phyloP scores from a whole-genome alignment of 2,797 vertebrate genomes.

The Sandelia bainsii region DNA sequence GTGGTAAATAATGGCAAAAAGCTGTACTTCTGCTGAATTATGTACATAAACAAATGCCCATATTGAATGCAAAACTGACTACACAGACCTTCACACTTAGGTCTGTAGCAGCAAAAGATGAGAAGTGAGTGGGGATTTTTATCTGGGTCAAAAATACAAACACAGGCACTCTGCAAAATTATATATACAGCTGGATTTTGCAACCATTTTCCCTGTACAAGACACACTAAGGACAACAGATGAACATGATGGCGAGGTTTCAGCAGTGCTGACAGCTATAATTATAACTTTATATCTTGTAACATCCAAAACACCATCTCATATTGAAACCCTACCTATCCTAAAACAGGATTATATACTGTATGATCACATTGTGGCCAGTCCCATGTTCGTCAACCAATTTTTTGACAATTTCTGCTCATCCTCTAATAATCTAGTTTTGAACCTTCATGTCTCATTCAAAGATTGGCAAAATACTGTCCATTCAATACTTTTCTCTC shows the following conservation, averaged over 20 bases:
- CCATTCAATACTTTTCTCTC: background rate
- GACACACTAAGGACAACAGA: constrained; percentile 2
- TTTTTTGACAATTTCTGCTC: background rate
- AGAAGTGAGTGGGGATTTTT: background rate
- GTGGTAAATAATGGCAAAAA: background rate
- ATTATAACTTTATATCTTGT: constrained; percentile 9
- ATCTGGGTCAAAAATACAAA: constrained; percentile 14
- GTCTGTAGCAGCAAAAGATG: background rate
- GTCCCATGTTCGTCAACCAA: background rate
- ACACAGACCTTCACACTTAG: background rate
- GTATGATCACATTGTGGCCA: constrained; percentile 40
- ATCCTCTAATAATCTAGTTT: background rate
- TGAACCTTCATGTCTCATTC: background rate
- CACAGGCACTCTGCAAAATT: constrained; percentile 4
- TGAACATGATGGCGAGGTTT: background rate
- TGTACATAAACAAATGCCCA: background rate
- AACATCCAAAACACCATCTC: constrained; percentile 14
- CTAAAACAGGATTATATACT: constrained; percentile 41
- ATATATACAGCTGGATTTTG: constrained; percentile 10
- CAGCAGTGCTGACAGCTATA: constrained; percentile 5
- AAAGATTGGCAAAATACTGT: background rate
- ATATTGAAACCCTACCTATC: constrained; percentile 24
- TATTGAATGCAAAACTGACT: background rate
- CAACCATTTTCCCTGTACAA: background rate
- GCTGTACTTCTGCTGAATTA: background rate